phyloP scores from a whole-genome alignment of 2,113 vertebrate genomes.

The Peucedramus taeniatus region DNA sequence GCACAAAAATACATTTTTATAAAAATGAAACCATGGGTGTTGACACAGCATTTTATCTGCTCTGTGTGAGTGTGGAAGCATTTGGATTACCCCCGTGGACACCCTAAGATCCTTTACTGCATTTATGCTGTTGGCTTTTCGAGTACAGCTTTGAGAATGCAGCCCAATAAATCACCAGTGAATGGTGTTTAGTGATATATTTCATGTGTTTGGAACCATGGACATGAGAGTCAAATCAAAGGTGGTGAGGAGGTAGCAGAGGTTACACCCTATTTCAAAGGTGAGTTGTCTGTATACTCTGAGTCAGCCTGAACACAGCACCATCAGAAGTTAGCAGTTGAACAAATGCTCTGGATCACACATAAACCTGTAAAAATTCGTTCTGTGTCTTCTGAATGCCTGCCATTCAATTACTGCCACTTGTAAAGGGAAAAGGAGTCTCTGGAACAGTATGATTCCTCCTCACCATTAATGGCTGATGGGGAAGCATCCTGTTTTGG shows the following conservation, averaged over 20 bases:
- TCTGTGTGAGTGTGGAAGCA: not conserved
- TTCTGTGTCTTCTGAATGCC: not conserved
- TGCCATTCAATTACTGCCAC: not conserved
- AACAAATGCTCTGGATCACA: not conserved
- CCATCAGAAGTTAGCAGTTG: not conserved
- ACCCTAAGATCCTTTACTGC: not conserved
- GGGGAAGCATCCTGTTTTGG: not conserved
- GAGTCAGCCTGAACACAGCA: not conserved
- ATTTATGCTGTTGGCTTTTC: not conserved
- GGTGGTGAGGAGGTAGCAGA: not conserved
- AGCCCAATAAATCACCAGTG: not conserved
- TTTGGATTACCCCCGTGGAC: not conserved
- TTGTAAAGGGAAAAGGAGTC: not conserved
- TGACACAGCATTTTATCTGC: not conserved
- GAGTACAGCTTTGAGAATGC: not conserved
- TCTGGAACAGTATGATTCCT: not conserved
- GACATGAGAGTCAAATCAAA: not conserved
- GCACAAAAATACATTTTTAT: not conserved
- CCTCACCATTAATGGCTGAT: not conserved
- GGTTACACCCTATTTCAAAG: fast-evolving
- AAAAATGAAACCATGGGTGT: not conserved
- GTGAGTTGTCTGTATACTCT: fast-evolving
- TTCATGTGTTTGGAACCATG: not conserved
- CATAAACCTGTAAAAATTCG: not conserved
- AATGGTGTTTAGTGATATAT: not conserved